Conservation (phyloP, 2,797 vertebrate species). For the Oreochromis grahami region DNA sequence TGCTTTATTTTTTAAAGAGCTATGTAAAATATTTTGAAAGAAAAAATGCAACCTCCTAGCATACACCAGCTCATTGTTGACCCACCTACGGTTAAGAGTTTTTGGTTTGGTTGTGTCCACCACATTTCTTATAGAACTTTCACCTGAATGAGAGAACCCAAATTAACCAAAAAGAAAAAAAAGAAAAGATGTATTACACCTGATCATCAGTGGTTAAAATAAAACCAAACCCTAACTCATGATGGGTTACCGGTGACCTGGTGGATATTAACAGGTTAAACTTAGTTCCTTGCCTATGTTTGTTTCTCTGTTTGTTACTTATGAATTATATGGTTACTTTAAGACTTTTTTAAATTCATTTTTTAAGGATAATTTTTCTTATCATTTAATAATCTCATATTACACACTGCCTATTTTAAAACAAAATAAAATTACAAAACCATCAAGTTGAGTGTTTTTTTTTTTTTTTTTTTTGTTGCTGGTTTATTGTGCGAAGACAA, state of each 20-base stretch:
- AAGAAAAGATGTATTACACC: neutral
- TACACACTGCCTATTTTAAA: slow-evolving; percentile 12
- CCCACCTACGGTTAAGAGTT: neutral
- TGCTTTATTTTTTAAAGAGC: neutral
- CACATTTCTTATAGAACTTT: neutral
- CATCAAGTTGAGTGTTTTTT: neutral
- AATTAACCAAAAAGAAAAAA: neutral
- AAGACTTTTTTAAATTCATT: slow-evolving; percentile 1
- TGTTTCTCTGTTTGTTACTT: neutral
- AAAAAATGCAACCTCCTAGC: neutral
- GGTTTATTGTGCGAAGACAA: slow-evolving; percentile 8
- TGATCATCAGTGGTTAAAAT: neutral
- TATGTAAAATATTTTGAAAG: slow-evolving; percentile 31
- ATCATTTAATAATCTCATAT: neutral
- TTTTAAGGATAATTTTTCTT: slow-evolving; percentile 4
- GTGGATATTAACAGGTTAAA: neutral
- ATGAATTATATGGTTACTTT: neutral
- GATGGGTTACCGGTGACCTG: neutral
- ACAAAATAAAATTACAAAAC: slow-evolving; percentile 36
- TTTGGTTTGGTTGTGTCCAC: neutral
- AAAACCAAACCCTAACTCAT: neutral
- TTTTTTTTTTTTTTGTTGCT: neutral
- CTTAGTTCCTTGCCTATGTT: neutral
- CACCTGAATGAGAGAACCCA: neutral
- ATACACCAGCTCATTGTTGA: neutral